Conservation (phyloP, 2,888 invertebrate genomes). For the Baccha elongata region DNA sequence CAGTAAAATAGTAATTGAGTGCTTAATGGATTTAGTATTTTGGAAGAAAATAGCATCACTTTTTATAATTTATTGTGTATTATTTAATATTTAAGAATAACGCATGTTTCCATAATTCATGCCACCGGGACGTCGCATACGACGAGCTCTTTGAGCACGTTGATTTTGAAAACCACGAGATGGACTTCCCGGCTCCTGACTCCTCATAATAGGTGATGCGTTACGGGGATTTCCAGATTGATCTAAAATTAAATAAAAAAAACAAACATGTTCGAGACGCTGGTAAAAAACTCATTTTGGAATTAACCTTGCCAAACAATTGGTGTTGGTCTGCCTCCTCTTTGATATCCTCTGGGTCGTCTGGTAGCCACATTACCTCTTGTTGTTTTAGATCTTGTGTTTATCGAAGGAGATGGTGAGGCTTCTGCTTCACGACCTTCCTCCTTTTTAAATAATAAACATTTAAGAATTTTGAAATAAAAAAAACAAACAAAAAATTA, state of each 20-base stretch:
- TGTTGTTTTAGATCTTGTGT: slow-evolving; percentile 83
- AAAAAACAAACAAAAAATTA: slow-evolving; percentile 48
- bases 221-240: slow-evolving; percentile 76
- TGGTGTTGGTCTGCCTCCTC: slow-evolving; percentile 84
- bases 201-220: slow-evolving; percentile 75
- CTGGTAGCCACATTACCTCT: slow-evolving; percentile 79
- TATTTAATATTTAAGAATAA: slow-evolving; percentile 74
- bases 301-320: slow-evolving; percentile 84
- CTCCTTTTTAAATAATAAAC: slow-evolving; percentile 82
- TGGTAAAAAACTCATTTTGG: background rate
- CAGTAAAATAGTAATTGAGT: slow-evolving; percentile 49
- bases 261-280: slow-evolving; percentile 5
- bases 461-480: background rate
- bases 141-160: slow-evolving; percentile 79
- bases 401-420: slow-evolving; percentile 85
- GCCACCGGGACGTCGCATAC: slow-evolving; percentile 80
- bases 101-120: slow-evolving; percentile 79
- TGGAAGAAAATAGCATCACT: slow-evolving; percentile 50
- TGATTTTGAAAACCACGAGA: slow-evolving; percentile 78
- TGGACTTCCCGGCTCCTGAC: slow-evolving; percentile 76
- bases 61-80: slow-evolving; percentile 30
- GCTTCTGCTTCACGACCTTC: slow-evolving; percentile 93
- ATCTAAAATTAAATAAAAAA: slow-evolving; percentile 65
- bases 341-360: slow-evolving; percentile 79
- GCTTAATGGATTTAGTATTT: slow-evolving; percentile 20